Conservation (phyloP, 2,888 invertebrate species). For the Yponomeuta plumbellus region DNA sequence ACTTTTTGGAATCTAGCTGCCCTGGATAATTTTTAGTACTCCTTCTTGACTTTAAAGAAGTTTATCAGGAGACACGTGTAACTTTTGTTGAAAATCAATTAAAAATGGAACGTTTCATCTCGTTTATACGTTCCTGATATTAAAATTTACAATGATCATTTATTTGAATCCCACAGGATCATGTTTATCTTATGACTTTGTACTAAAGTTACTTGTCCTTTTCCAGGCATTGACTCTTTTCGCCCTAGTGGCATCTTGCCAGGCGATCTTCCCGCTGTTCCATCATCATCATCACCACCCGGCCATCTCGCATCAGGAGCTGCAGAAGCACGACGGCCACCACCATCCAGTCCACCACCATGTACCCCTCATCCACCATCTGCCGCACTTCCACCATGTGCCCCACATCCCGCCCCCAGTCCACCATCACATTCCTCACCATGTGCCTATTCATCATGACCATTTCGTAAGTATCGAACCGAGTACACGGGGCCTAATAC, state of each 20-base stretch:
- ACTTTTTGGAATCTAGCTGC: too few species aligned
- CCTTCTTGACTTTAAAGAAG: too few species aligned
- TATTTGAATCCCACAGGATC: too few species aligned
- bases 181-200: too few species aligned
- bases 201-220: too few species aligned
- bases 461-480: conserved; percentile 54
- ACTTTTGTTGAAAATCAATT: too few species aligned
- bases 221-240: conserved; percentile 48
- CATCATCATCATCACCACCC: conserved; percentile 51
- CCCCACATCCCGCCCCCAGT: conserved; percentile 33
- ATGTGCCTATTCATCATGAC: conserved; percentile 40
- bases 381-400: conserved; percentile 24
- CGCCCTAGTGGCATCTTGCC: conserved; percentile 49
- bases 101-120: too few species aligned
- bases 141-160: too few species aligned
- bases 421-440: conserved; percentile 29
- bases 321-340: conserved; percentile 58
- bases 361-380: conserved; percentile 40
- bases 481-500: neutral
- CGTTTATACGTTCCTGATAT: too few species aligned
- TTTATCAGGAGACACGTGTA: too few species aligned
- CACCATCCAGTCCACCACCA: conserved; percentile 36
- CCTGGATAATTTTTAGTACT: too few species aligned
- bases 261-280: conserved; percentile 57
- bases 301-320: conserved; percentile 63